Conservation (phyloP, 37 sponge, comb jelly and placozoan species). For the Hormiphora californensis region DNA sequence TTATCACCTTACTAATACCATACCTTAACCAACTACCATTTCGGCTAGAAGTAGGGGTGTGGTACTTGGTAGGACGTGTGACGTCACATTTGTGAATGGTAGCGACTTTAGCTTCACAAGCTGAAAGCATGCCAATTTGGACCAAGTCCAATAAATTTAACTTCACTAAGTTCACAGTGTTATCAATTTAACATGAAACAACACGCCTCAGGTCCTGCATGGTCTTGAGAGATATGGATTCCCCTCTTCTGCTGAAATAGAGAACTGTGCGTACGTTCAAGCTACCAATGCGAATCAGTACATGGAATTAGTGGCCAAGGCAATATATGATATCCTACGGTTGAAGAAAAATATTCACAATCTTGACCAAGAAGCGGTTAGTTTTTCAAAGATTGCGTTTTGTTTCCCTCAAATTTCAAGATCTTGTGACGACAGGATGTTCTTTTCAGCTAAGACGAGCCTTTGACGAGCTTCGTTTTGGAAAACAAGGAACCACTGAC, state of each 20-base stretch:
- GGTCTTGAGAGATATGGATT: neutral
- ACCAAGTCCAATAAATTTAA: too few relatives aligned
- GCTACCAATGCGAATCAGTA: neutral
- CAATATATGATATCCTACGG: neutral
- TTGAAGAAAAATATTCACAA: slow-evolving; percentile 23
- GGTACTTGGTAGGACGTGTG: too few relatives aligned
- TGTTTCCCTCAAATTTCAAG: too few relatives aligned
- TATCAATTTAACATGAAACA: neutral
- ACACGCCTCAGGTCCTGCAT: neutral
- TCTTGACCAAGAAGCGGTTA: neutral
- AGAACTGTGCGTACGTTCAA: slow-evolving; percentile 16
- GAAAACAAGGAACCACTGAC: neutral
- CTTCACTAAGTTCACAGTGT: too few relatives aligned
- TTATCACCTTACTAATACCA: too few relatives aligned
- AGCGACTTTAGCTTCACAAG: too few relatives aligned
- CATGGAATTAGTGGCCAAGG: neutral
- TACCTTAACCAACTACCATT: too few relatives aligned
- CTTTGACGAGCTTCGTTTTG: slow-evolving; percentile 27
- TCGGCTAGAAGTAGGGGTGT: too few relatives aligned
- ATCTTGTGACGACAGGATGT: neutral
- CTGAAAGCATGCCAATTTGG: too few relatives aligned
- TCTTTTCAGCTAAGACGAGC: neutral
- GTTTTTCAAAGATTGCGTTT: too few relatives aligned
- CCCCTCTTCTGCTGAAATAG: neutral
- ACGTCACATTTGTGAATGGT: too few relatives aligned